These are phyloP conservation scores for Cheilosia soror DNA, from an alignment of 2,888 invertebrate species.

Conservation along the genomic window DNA sequence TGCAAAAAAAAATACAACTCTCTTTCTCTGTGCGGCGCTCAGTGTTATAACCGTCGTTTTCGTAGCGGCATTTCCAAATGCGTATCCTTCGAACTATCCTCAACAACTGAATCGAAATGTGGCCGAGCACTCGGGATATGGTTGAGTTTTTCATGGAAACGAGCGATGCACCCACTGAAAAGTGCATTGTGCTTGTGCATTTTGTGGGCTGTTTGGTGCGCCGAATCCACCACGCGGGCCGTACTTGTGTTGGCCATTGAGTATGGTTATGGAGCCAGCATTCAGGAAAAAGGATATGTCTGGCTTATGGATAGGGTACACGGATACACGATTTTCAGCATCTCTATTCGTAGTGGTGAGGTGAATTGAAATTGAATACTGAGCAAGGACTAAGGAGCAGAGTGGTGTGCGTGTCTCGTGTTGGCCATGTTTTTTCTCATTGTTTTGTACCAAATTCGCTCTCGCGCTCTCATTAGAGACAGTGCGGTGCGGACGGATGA, in stretches of 20 bases:
- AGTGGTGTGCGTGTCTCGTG: background rate
- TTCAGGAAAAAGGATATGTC: slow-evolving; percentile 67
- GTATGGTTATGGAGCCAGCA: slow-evolving; percentile 59
- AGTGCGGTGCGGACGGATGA: slow-evolving; percentile 34
- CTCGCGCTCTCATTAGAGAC: slow-evolving; percentile 57
- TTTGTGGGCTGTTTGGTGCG: slow-evolving; percentile 23
- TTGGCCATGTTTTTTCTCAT: slow-evolving; percentile 62
- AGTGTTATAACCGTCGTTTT: slow-evolving; percentile 68
- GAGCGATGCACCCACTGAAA: slow-evolving; percentile 19
- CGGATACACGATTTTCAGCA: background rate
- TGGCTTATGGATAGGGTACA: slow-evolving; percentile 51
- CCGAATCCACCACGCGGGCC: slow-evolving; percentile 61
- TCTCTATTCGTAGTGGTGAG: slow-evolving; percentile 36
- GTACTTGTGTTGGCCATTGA: slow-evolving; percentile 47
- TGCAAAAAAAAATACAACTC: slow-evolving; percentile 11
- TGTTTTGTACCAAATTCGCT: slow-evolving; percentile 29
- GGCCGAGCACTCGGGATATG: slow-evolving; percentile 44
- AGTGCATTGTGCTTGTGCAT: slow-evolving; percentile 60
- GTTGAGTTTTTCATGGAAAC: slow-evolving; percentile 14
- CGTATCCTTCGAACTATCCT: slow-evolving; percentile 82
- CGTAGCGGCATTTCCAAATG: slow-evolving; percentile 77
- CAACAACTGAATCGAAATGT: slow-evolving; percentile 80
- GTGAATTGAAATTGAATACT: slow-evolving; percentile 25
- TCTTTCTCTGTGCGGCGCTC: slow-evolving; percentile 49
- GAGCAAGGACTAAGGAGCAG: background rate